Evolutionary conservation across 2,797 vertebrate species (phyloP), one percentile per base, ranked within the genome.

Genomic region (Phoxinus dragarum): DNA sequence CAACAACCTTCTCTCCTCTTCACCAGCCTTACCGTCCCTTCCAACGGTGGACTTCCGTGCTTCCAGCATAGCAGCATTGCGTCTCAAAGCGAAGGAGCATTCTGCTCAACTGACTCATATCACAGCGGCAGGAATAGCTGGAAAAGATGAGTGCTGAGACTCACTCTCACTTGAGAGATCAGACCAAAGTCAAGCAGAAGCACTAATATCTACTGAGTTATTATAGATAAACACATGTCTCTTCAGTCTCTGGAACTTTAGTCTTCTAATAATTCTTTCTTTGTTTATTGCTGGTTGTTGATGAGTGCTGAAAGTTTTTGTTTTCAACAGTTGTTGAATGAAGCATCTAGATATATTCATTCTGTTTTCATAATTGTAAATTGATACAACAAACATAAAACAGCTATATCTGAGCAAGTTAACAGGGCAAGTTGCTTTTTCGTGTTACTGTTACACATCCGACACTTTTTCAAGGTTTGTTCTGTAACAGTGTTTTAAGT

Each of bases 61-160:
- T 9, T 97, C 96, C 82, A 97, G 96, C 94, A 97, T 97, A 90
- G 96, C 96, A 23, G 96, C 96, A 27, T 94, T 97, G 91, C 92
- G 96, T 90, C 95, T 97, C 91, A 96, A 96, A 93, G 96, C 96
- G 80, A 97, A 95, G 90, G 96, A 97, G 85, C 96, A 97, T 87
- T 96, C 96, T 0, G 96, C 96, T 71, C 96, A 96, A 91, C 94
- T 97, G 76, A 96, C 95, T 79, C 96, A 96, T 89, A 94, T 96
- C 90, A 92, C 95, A 89, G 94, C 94, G 81, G 93, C 95, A 36
- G 93, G 88, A 91, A 93, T 89, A 89, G 91, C 94, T 82, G 95
- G 95, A 92, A 96, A 96, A 92, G 95, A 96, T 93, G 95, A 96
- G 90, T 96, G 95, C 94, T 95, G 91, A 95, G 40, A 61, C n/a